Conservation (phyloP, 2,888 invertebrate species). For the Gordius sp. region DNA sequence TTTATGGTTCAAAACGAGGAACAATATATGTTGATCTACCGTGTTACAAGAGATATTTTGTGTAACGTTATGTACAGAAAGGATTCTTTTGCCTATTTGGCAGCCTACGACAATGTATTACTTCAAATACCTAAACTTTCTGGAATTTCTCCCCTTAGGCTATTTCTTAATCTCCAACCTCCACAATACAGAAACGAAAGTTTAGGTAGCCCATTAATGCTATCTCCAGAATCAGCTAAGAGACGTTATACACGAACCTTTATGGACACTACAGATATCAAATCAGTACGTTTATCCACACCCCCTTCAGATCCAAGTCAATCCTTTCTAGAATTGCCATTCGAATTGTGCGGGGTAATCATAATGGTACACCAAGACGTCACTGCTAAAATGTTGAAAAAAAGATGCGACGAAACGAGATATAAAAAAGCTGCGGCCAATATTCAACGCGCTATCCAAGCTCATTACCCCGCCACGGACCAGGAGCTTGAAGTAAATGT, state of each 20-base stretch:
- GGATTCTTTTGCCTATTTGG: not conserved
- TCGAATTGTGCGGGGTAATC: not conserved
- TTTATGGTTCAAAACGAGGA: not conserved
- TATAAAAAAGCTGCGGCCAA: not conserved
- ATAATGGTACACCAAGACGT: not conserved
- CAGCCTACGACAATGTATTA: not conserved
- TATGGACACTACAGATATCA: no score
- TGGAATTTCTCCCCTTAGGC: no score
- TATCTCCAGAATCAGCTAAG: not conserved
- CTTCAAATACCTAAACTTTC: not conserved
- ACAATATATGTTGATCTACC: conserved; percentile 5
- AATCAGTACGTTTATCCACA: not conserved
- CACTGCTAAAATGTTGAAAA: not conserved
- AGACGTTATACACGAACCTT: not conserved
- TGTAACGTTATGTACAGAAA: not conserved
- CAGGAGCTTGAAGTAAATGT: not conserved
- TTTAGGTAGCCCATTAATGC: no score
- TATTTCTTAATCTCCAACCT: no score
- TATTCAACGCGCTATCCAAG: not conserved
- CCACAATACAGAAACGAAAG: no score
- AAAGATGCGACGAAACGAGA: not conserved
- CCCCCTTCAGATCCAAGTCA: not conserved
- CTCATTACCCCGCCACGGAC: not conserved
- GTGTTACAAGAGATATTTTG: not conserved
- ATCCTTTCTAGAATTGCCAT: not conserved